Evolutionary conservation across 1,140 invertebrate genomes (phyloP).

Genomic region (Macrostomum lignano): DNA sequence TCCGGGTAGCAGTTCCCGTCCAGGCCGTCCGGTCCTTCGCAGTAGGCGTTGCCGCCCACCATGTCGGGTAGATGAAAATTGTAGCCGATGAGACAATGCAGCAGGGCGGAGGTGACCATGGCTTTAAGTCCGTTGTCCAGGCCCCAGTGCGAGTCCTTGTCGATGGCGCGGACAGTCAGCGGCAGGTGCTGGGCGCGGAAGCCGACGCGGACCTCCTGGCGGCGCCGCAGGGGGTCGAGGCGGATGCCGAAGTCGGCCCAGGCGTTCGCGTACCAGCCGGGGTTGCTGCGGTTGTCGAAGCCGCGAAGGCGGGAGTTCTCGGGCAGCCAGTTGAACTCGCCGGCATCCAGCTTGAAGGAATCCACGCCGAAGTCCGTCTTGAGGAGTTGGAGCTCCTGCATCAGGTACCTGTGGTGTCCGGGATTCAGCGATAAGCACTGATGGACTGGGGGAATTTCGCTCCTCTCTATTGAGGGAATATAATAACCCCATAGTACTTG

Average conservation of each 20-base stretch:
- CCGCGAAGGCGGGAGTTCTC: too few species aligned
- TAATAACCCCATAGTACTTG: too few species aligned
- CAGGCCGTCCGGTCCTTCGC: constrained; percentile 10
- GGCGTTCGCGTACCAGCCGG: constrained; percentile 11
- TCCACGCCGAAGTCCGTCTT: constrained; percentile 38
- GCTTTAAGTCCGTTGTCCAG: constrained; percentile 52
- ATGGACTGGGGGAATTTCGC: too few species aligned
- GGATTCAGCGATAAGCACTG: too few species aligned
- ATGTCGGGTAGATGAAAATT: constrained; percentile 57
- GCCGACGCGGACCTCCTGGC: constrained; percentile 46
- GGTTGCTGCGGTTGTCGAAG: constrained; percentile 8
- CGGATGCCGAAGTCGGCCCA: constrained; percentile 21
- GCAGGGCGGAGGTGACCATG: constrained; percentile 45
- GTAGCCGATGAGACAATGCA: constrained; percentile 58
- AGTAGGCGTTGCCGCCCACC: constrained; percentile 54
- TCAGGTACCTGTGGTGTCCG: constrained; percentile 41
- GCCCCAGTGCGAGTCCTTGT: constrained; percentile 52
- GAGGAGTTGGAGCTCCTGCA: constrained; percentile 33
- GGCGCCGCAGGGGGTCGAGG: constrained; percentile 35
- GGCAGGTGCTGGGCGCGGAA: constrained; percentile 45
- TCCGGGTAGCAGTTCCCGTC: constrained; percentile 37
- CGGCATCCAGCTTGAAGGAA: constrained; percentile 71
- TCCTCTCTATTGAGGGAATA: too few species aligned
- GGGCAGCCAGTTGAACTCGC: constrained; percentile 55
- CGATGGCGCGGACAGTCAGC: constrained; percentile 57